Conservation (phyloP, 2,888 invertebrate species). For the Mayetiola destructor region DNA sequence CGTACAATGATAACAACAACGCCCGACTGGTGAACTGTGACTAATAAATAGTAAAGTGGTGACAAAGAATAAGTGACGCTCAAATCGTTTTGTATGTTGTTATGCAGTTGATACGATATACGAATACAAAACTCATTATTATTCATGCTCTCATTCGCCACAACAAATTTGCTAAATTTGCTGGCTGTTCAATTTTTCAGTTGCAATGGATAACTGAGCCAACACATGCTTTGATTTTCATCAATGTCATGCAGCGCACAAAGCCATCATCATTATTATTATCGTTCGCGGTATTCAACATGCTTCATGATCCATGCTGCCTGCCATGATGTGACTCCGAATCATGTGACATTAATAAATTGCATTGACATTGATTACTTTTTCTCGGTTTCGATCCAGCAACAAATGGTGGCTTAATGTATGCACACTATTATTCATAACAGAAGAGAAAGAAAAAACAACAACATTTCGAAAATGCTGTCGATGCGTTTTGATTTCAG, state of each 20-base stretch:
- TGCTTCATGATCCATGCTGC: too few species aligned
- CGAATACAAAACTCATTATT: conserved; percentile 6
- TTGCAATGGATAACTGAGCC: not conserved
- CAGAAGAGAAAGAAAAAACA: not conserved
- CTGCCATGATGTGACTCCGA: too few species aligned
- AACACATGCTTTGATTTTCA: not conserved
- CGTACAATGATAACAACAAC: not conserved
- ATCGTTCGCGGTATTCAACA: not conserved
- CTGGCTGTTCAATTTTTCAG: not conserved
- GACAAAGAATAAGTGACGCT: not conserved
- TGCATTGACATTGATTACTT: conserved; percentile 11
- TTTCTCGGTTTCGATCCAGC: not conserved
- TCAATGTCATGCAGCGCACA: too few species aligned
- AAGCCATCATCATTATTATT: not conserved
- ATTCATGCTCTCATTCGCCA: conserved; percentile 4
- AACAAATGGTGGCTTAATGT: not conserved
- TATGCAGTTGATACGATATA: not conserved
- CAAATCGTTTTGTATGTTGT: too few species aligned
- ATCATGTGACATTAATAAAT: conserved; percentile 10
- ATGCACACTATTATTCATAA: too few species aligned
- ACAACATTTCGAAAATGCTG: not conserved
- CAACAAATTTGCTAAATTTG: not conserved
- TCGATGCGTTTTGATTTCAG: too few species aligned
- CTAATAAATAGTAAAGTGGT: conserved; percentile 7
- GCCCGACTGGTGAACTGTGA: too few species aligned